phyloP scores from a whole-genome alignment of 2,888 invertebrate species.

The Trachelus troglodyta region DNA sequence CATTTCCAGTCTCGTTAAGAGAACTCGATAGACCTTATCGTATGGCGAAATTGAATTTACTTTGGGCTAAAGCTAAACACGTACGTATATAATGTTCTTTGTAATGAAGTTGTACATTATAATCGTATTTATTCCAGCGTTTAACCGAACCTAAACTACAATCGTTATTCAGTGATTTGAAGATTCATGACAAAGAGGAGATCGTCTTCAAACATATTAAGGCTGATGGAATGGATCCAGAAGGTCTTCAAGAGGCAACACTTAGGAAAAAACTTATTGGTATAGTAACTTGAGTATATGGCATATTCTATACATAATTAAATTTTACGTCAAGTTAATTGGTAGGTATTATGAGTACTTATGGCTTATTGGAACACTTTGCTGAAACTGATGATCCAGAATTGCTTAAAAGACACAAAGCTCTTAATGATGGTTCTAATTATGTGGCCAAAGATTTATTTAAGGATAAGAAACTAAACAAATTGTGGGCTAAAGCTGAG shows the following conservation, averaged over 20 bases:
- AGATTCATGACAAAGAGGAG: slow-evolving; percentile 94
- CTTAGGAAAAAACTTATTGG: slow-evolving; percentile 82
- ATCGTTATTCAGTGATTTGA: slow-evolving; percentile 87
- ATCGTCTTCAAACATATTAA: slow-evolving; percentile 84
- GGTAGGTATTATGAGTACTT: slow-evolving; percentile 80
- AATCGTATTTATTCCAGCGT: slow-evolving; percentile 69
- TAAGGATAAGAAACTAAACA: slow-evolving; percentile 89
- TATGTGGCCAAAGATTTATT: slow-evolving; percentile 77
- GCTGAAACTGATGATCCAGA: slow-evolving; percentile 74
- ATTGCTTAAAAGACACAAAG: slow-evolving; percentile 71
- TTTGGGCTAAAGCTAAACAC: slow-evolving; percentile 91
- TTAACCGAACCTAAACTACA: slow-evolving; percentile 86
- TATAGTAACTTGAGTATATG: slow-evolving; percentile 37
- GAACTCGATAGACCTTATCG: slow-evolving; percentile 86
- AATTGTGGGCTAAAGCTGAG: slow-evolving; percentile 91
- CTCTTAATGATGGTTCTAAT: slow-evolving; percentile 61
- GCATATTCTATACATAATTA: neutral
- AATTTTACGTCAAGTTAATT: slow-evolving; percentile 13
- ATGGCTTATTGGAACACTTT: slow-evolving; percentile 84
- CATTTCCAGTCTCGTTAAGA: slow-evolving; percentile 69
- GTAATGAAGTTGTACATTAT: neutral
- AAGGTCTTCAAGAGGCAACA: slow-evolving; percentile 85
- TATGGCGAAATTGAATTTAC: slow-evolving; percentile 88
- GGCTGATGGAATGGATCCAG: slow-evolving; percentile 86
- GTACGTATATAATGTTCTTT: slow-evolving; percentile 69